Evolutionary conservation across 1,140 invertebrate genomes (phyloP).

Genomic region (Calliopsis andreniformis): DNA sequence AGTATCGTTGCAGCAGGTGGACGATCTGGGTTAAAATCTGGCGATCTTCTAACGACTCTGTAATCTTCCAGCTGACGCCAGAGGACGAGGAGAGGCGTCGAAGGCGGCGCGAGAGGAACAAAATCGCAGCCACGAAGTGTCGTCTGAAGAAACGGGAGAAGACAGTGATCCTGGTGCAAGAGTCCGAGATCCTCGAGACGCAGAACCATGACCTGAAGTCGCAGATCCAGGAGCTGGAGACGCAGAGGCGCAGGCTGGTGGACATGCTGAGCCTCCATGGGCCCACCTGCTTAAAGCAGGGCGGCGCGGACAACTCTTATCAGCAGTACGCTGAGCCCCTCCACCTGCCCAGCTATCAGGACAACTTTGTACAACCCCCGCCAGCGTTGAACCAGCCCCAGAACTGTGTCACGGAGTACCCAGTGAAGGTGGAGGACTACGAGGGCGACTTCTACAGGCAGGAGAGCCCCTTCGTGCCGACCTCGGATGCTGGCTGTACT

Average conservation of each 20-base stretch:
- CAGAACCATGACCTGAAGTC: conserved; percentile 93
- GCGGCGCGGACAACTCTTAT: conserved; percentile 71
- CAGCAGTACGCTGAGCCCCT: conserved; percentile 74
- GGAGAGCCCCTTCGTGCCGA: conserved; percentile 75
- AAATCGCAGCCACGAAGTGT: conserved; percentile 97
- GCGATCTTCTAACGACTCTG: too few relatives aligned
- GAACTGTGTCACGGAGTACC: conserved; percentile 76
- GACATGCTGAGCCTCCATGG: conserved; percentile 88
- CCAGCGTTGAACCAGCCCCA: conserved; percentile 73
- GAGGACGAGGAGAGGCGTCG: conserved; percentile 94
- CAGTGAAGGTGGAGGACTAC: conserved; percentile 78
- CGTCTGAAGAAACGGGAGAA: conserved; percentile 95
- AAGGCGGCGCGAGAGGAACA: conserved; percentile 93
- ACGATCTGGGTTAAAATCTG: too few relatives aligned
- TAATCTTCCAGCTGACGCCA: conserved; percentile 91
- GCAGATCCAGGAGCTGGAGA: conserved; percentile 90
- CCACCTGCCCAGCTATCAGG: conserved; percentile 76
- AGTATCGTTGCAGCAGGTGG: too few relatives aligned
- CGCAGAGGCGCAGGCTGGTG: conserved; percentile 86
- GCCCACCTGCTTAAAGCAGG: conserved; percentile 86
- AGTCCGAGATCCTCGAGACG: conserved; percentile 92
- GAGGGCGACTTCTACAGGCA: conserved; percentile 77
- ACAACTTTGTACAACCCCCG: conserved; percentile 73
- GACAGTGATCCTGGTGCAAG: conserved; percentile 92
- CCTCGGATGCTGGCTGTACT: conserved; percentile 76